phyloP scores from a whole-genome alignment of 2,797 vertebrate genomes.

The Furcifer pardalis region DNA sequence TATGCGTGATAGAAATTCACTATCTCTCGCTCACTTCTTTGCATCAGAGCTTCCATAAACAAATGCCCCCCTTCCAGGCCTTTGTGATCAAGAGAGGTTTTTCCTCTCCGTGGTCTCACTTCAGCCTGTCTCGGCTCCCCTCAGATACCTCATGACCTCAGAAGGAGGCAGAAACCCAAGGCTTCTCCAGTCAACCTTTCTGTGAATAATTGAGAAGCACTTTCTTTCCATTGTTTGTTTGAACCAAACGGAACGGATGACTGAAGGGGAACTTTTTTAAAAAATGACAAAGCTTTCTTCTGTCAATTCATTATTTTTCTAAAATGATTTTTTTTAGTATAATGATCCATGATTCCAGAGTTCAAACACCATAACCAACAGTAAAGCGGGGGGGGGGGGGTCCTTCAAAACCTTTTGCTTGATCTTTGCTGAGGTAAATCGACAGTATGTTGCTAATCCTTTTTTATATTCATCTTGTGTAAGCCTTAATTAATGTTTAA shows the following conservation, averaged over 20 bases:
- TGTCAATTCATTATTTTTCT: constrained; percentile 18
- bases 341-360: constrained; percentile 27
- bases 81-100: constrained; percentile 15
- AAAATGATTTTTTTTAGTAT: constrained; percentile 7
- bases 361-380: constrained; percentile 25
- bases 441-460: constrained; percentile 40
- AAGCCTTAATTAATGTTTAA: constrained; percentile 70
- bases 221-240: background rate
- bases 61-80: background rate
- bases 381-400: background rate
- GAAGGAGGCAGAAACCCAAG: constrained; percentile 10
- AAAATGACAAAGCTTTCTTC: constrained; percentile 27
- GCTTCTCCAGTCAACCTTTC: background rate
- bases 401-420: constrained; percentile 6
- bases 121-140: background rate
- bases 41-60: background rate
- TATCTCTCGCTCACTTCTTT: background rate
- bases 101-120: background rate
- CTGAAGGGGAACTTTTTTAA: constrained; percentile 3
- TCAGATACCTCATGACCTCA: constrained; percentile 19
- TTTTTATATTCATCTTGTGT: constrained; percentile 37
- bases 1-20: no score
- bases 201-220: constrained; percentile 40
- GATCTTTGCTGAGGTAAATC: constrained; percentile 22
- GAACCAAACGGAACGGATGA: constrained; percentile 21